Evolutionary conservation across 2,797 vertebrate species (phyloP), one percentile per base, ranked within the genome.

Genomic region (Adrianichthys oophorus): DNA sequence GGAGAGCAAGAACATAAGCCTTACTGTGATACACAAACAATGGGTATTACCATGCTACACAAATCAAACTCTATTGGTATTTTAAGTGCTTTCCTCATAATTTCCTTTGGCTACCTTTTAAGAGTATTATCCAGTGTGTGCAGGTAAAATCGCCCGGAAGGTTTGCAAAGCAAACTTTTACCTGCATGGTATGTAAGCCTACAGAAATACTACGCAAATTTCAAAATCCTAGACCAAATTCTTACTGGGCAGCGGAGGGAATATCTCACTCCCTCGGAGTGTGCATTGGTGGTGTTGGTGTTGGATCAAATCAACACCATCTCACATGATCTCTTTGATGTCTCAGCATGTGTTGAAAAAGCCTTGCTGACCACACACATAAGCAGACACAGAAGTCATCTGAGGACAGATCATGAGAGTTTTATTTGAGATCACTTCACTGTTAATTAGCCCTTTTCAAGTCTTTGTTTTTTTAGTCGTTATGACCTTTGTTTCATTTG

Each of bases 291-390:
- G 62, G 55, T 67, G 65, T 69, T 61, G 41, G 59, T 66, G 49
- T 53, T 63, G 61, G 72, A 78, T 82, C 60, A 81, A 74, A 84
- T 85, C 83, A 84, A 71, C 85, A 84, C 80, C 81, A 66, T 75
- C 71, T 84, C 68, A 75, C 56, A 56, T 29, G 45, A 54, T 68
- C 44, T 69, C 67, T 77, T 67, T 83, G 71, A 80, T 78, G 70
- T 78, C 52, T 79, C 58, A 56, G 74, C 57, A 52, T 68, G 67
- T 80, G 76, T 59, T 78, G 80, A 86, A 82, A 37, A 80, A 78
- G 37, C 56, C 65, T 48, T 52, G 50, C 47, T 13, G 50, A 74
- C 78, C 78, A 74, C 82, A 80, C 72, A 68, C 67, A 66, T 26
- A 68, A 44, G 10, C 44, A 69, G 59, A 82, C 62, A 21, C 37